Conservation (phyloP, 2,888 invertebrate species). For the Trachelus troglodyta region DNA sequence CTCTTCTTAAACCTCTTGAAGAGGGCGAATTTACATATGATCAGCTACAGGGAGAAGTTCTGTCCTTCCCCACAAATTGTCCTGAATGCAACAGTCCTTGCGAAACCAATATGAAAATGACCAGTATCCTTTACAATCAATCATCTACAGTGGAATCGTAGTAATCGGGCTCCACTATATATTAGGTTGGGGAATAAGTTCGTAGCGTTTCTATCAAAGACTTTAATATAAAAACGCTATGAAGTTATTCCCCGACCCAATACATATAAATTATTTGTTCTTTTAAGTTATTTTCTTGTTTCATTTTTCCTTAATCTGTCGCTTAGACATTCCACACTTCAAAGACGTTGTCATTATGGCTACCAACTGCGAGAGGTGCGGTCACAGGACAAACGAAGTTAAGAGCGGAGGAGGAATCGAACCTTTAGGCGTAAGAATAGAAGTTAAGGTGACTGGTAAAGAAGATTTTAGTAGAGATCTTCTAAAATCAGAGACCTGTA, state of each 20-base stretch:
- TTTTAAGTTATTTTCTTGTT: slow-evolving; percentile 11
- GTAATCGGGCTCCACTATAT: no score
- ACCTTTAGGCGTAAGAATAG: slow-evolving; percentile 81
- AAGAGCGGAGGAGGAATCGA: slow-evolving; percentile 94
- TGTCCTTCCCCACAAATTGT: slow-evolving; percentile 89
- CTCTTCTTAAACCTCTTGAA: slow-evolving; percentile 70
- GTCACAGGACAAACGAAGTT: slow-evolving; percentile 94
- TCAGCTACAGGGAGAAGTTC: slow-evolving; percentile 77
- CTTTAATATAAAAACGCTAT: no score
- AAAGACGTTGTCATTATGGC: slow-evolving; percentile 99
- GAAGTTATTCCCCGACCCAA: no score
- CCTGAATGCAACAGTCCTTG: slow-evolving; percentile 85
- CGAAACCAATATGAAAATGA: slow-evolving; percentile 93
- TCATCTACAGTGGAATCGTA: slow-evolving; percentile 5
- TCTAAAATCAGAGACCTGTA: slow-evolving; percentile 90
- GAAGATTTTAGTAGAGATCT: slow-evolving; percentile 94
- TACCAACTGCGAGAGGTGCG: slow-evolving; percentile 90
- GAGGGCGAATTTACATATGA: slow-evolving; percentile 75
- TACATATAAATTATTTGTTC: slow-evolving; percentile 37
- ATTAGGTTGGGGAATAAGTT: no score
- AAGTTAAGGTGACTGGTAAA: slow-evolving; percentile 75
- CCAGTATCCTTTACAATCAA: slow-evolving; percentile 70
- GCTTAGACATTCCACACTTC: slow-evolving; percentile 89
- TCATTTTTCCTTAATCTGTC: slow-evolving; percentile 38
- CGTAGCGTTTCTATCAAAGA: no score